phyloP scores from a whole-genome alignment of 2,888 invertebrate species.

The Meiosimyza platycephala region DNA sequence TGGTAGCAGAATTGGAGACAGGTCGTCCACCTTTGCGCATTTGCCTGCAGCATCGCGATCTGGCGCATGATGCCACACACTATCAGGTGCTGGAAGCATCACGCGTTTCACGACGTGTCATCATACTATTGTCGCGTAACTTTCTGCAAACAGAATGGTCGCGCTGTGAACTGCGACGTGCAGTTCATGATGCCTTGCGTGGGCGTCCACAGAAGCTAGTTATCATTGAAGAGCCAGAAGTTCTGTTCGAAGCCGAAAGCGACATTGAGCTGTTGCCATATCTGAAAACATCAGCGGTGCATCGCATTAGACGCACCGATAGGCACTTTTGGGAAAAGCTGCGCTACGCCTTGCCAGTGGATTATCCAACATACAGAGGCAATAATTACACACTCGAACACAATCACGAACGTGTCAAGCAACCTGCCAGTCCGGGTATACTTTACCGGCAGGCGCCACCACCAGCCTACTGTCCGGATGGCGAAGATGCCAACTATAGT shows the following conservation, averaged over 20 bases:
- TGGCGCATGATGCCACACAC: constrained; percentile 76
- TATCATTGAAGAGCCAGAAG: constrained; percentile 87
- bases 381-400: constrained; percentile 86
- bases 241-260: constrained; percentile 84
- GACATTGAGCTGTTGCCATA: constrained; percentile 91
- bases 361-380: constrained; percentile 78
- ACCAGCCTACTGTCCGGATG: constrained; percentile 65
- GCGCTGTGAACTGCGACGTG: constrained; percentile 88
- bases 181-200: constrained; percentile 88
- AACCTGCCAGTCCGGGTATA: constrained; percentile 66
- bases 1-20: constrained; percentile 88
- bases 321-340: constrained; percentile 94
- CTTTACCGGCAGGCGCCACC: constrained; percentile 66
- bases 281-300: constrained; percentile 82
- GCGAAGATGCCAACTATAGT: constrained; percentile 72
- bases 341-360: constrained; percentile 86
- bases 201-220: constrained; percentile 88
- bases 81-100: constrained; percentile 82
- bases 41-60: constrained; percentile 89
- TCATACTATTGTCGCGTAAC: constrained; percentile 88
- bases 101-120: constrained; percentile 86
- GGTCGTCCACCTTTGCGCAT: constrained; percentile 80
- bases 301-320: constrained; percentile 85
- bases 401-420: constrained; percentile 66
- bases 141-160: constrained; percentile 96